Percentiles rank a stretch among this genome's conserved stretches.
phyloP scores from a whole-genome alignment of 2,113 vertebrate species.

The Corydoras maculifer region DNA sequence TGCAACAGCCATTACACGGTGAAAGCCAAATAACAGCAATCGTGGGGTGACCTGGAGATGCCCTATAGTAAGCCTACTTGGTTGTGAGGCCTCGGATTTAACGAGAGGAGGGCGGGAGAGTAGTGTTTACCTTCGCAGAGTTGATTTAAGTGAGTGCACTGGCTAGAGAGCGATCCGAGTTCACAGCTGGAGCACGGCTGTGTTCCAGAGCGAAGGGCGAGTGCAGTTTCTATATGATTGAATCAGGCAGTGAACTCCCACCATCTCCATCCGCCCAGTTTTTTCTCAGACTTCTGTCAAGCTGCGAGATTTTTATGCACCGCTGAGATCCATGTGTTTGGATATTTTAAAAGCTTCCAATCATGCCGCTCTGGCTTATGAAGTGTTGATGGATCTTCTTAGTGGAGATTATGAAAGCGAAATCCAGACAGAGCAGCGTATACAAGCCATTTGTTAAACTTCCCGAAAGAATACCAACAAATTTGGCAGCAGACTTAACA shows the following conservation, averaged over 20 bases:
- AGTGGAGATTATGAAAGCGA: not conserved
- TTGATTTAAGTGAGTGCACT: slow-evolving; percentile 50
- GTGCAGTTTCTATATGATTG: slow-evolving; percentile 55
- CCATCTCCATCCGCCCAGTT: slow-evolving; percentile 40
- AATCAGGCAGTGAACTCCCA: slow-evolving; percentile 52
- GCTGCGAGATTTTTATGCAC: slow-evolving; percentile 13
- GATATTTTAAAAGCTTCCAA: slow-evolving; percentile 18
- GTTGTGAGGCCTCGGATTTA: slow-evolving; percentile 29
- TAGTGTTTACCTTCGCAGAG: slow-evolving; percentile 23
- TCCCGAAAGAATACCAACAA: no score
- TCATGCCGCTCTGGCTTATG: not conserved
- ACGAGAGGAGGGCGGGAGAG: slow-evolving; percentile 25
- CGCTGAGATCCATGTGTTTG: not conserved
- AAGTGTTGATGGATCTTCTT: not conserved
- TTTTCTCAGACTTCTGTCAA: slow-evolving; percentile 30
- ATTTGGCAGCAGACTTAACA: not conserved
- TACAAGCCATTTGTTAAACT: not conserved
- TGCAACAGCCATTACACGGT: slow-evolving; percentile 48
- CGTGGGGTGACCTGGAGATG: slow-evolving; percentile 41
- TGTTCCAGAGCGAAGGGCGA: slow-evolving; percentile 45
- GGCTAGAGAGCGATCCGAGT: slow-evolving; percentile 40
- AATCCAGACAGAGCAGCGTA: not conserved
- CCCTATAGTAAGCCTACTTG: slow-evolving; percentile 24
- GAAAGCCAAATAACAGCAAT: slow-evolving; percentile 46
- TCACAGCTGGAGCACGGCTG: slow-evolving; percentile 33